These are phyloP conservation scores for Branchellion lobata DNA, from an alignment of 2,888 invertebrate genomes.

Conservation along the genomic window DNA sequence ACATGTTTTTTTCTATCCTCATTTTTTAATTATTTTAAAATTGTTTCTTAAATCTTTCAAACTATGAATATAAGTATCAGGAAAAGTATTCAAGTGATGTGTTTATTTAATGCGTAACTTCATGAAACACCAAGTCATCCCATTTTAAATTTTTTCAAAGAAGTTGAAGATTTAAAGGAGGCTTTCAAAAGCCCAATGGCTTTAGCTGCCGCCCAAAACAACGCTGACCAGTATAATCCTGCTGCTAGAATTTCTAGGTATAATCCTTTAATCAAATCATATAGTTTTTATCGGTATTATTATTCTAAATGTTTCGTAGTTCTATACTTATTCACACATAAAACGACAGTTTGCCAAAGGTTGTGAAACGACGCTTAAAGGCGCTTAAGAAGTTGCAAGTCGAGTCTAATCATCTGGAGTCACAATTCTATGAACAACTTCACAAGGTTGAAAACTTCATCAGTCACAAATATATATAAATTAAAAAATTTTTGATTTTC, in stretches of 20 bases:
- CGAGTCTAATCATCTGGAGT: slow-evolving; percentile 80
- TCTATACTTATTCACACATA: too few relatives aligned
- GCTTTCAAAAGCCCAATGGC: slow-evolving; percentile 8
- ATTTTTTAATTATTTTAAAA: not conserved
- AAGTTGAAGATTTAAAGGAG: not conserved
- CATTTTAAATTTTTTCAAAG: not conserved
- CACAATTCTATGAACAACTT: slow-evolving; percentile 88
- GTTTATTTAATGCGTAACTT: not conserved
- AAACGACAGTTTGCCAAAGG: slow-evolving; percentile 38
- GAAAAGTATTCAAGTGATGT: not conserved
- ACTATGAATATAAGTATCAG: too few relatives aligned
- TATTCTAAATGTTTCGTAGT: too few relatives aligned
- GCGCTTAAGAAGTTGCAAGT: slow-evolving; percentile 83
- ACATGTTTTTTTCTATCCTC: not conserved
- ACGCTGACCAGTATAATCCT: not conserved
- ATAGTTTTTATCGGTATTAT: too few relatives aligned
- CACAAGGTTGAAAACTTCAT: too few relatives aligned
- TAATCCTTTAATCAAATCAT: too few relatives aligned
- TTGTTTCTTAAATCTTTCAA: not conserved
- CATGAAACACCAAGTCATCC: too few relatives aligned
- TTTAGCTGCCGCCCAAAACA: slow-evolving; percentile 1
- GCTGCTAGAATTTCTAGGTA: not conserved
- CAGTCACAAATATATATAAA: too few relatives aligned
- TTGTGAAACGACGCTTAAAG: slow-evolving; percentile 78
- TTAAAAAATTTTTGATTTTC: too few relatives aligned